Conservation (phyloP, 2,797 vertebrate genomes). For the Potorous gilbertii region DNA sequence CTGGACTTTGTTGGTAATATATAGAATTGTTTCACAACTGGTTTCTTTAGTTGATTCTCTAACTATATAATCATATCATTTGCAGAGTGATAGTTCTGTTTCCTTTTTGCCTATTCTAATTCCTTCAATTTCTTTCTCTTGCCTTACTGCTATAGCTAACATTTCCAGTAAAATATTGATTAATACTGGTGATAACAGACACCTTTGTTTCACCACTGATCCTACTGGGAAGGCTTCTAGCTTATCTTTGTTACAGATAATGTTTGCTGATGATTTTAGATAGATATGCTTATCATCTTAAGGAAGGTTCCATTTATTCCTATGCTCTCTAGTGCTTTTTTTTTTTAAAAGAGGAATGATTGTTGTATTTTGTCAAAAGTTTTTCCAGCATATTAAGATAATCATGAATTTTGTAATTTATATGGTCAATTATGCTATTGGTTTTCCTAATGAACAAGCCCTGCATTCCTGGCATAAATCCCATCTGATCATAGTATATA, state of each 20-base stretch:
- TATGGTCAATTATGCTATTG: not conserved
- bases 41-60: not conserved
- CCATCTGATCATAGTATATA: not conserved
- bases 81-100: not conserved
- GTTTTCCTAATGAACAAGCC: not conserved
- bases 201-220: not conserved
- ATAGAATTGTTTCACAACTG: not conserved
- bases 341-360: not conserved
- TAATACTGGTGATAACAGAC: not conserved
- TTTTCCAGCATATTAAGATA: not conserved
- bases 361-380: not conserved
- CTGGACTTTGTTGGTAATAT: not conserved
- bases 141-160: not conserved
- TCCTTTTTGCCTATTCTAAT: not conserved
- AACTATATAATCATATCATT: not conserved
- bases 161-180: not conserved
- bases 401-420: not conserved
- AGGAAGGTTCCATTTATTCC: not conserved
- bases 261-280: not conserved
- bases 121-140: not conserved
- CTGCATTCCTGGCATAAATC: not conserved
- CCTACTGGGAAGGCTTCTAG: not conserved
- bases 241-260: not conserved
- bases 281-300: not conserved
- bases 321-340: not conserved